phyloP scores from a whole-genome alignment of 2,888 invertebrate genomes.

The Tipula unca region DNA sequence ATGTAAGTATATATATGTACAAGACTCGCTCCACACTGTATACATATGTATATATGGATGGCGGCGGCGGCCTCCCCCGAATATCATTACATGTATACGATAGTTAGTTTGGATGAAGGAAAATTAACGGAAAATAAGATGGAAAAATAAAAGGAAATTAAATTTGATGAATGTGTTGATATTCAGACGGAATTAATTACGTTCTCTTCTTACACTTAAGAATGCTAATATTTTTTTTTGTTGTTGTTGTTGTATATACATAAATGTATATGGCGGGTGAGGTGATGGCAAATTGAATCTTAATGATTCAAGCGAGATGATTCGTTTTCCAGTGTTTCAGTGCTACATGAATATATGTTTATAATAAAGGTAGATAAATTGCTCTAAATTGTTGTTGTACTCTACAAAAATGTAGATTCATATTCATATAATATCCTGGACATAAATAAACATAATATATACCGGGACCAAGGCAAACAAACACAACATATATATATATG shows the following conservation, averaged over 20 bases:
- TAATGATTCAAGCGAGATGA: background rate
- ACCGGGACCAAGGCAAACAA: background rate
- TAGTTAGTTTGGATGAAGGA: background rate
- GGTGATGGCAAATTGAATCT: background rate
- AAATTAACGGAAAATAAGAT: slow-evolving; percentile 15
- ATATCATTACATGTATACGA: background rate
- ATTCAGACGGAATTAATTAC: slow-evolving; percentile 19
- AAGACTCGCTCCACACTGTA: background rate
- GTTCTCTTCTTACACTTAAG: slow-evolving; percentile 9
- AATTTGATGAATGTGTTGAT: slow-evolving; percentile 19
- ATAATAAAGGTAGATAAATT: background rate
- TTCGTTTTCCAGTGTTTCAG: background rate
- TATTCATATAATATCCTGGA: background rate
- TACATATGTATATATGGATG: background rate
- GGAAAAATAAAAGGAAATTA: slow-evolving; percentile 8
- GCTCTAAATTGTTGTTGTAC: background rate
- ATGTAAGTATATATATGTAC: background rate
- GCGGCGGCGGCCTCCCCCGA: background rate
- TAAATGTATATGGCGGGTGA: background rate
- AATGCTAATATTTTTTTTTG: background rate
- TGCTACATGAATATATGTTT: background rate
- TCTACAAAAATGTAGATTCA: background rate
- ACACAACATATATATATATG: background rate
- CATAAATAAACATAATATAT: slow-evolving; percentile 2
- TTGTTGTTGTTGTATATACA: background rate